A percentile compares a stretch with the other conserved stretches of the same genome.
Conservation (phyloP, 2,797 vertebrate genomes). For the Periparus ater region DNA sequence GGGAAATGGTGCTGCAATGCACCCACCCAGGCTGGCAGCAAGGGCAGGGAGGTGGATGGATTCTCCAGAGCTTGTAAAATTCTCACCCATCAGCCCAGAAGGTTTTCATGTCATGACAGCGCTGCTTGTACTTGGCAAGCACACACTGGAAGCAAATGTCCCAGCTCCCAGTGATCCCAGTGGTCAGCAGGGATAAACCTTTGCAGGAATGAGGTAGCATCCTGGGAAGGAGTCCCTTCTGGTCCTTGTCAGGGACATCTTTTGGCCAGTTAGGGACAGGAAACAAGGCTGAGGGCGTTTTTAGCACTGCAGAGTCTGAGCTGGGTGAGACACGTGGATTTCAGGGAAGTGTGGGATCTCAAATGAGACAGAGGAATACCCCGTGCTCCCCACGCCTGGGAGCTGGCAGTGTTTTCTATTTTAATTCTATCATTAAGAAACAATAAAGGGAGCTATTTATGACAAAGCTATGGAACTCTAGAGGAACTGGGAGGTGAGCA, state of each 20-base stretch:
- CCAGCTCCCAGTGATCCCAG: not conserved
- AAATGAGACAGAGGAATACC: not conserved
- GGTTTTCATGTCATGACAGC: not conserved
- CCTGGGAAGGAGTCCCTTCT: not conserved
- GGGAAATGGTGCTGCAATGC: not conserved
- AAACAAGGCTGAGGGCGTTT: not conserved
- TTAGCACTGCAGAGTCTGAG: not conserved
- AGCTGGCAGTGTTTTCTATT: conserved; percentile 9
- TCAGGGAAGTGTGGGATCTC: not conserved
- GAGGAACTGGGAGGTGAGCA: not conserved
- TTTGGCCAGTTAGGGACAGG: not conserved
- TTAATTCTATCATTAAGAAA: conserved; percentile 35
- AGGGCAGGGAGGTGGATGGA: not conserved
- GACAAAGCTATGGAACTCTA: not conserved
- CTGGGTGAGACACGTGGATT: not conserved
- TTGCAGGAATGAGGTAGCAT: not conserved
- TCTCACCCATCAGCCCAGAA: not conserved
- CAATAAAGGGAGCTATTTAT: conserved; percentile 32
- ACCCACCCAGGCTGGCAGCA: not conserved
- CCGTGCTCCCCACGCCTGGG: not conserved
- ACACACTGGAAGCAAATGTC: not conserved
- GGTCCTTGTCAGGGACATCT: not conserved
- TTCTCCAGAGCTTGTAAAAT: not conserved
- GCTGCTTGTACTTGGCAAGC: not conserved
- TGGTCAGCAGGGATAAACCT: not conserved